These are phyloP conservation scores for Metacarcinus magister DNA, from an alignment of 2,888 invertebrate species.

Conservation along the genomic window DNA sequence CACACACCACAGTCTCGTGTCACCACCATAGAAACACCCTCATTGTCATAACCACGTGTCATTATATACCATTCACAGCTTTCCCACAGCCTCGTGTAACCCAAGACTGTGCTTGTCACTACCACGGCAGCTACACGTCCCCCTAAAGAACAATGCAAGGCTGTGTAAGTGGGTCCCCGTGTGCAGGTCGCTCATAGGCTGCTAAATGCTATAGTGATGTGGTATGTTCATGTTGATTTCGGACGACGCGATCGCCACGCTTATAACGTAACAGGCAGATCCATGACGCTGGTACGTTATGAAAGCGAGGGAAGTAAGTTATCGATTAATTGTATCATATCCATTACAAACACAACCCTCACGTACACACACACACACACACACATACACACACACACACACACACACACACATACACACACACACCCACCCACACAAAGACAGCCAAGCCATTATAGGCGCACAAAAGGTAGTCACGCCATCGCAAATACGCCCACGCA, in stretches of 20 bases:
- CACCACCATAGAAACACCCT: too few species aligned
- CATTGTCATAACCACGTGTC: too few species aligned
- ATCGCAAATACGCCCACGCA: background rate
- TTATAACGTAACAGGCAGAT: background rate
- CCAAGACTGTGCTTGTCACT: too few species aligned
- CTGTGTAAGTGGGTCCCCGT: too few species aligned
- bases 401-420: conserved; percentile 20
- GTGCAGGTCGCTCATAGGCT: background rate
- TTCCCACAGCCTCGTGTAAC: too few species aligned
- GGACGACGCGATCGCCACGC: too few species aligned
- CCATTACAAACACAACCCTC: background rate
- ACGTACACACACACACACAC: background rate
- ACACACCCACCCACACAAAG: background rate
- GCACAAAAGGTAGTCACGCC: too few species aligned
- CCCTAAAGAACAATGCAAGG: too few species aligned
- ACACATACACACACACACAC: background rate
- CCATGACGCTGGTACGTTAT: background rate
- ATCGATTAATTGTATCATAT: background rate
- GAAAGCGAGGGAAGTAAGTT: background rate
- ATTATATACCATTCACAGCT: too few species aligned
- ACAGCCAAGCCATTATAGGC: background rate
- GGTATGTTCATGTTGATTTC: too few species aligned
- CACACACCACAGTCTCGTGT: too few species aligned
- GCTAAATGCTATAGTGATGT: background rate
- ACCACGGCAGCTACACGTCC: too few species aligned